Evolutionary conservation across 2,797 vertebrate species (phyloP), one percentile per base, ranked within the genome.

Genomic region (Phaenicophaeus curvirostris): DNA sequence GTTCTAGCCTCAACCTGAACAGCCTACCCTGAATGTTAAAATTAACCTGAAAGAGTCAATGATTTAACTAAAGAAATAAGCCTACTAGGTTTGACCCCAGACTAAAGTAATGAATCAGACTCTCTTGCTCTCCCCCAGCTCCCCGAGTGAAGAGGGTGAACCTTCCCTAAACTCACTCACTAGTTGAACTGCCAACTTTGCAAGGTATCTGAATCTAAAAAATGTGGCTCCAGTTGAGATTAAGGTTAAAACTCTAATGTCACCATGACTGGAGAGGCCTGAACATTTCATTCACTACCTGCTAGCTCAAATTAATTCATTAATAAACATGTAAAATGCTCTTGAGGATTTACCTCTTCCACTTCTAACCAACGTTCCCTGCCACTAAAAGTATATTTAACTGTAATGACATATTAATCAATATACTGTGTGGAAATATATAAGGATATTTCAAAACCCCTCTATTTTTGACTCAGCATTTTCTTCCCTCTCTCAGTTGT

Each of bases 21-120:
- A 89, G 78, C 48, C 71, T 71, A 59, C 53, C 16, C 44, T 61
- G 57, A 92, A 89, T 50, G 78, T 77, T 83, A 93, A 95, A 89
- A 91, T 87, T 92, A 93, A 96, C 71, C 61, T 39, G 57, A 33
- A 20, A 93, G 50, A 91, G 54, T 41, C 33, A 92, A 73, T 31
- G 61, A 84, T 85, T 92, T 80, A 72, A 77, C 50, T 30, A 58
- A 88, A 88, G 79, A 75, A 88, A 61, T 58, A 83, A 91, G 42
- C 50, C 79, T 87, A 61, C 35, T 69, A 46, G 50, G 86, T 81
- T 39, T 94, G 73, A 91, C 57, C 61, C 61, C 42, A 16, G 87
- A 96, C 78, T 53, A 8, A 78, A 87, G 66, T 61, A 30, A 89
- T 53, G 62, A 93, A 71, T 71, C 50, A 46, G 85, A 92, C 15